These are phyloP conservation scores for Baccha elongata DNA, from an alignment of 2,888 invertebrate species.

Conservation along the genomic window DNA sequence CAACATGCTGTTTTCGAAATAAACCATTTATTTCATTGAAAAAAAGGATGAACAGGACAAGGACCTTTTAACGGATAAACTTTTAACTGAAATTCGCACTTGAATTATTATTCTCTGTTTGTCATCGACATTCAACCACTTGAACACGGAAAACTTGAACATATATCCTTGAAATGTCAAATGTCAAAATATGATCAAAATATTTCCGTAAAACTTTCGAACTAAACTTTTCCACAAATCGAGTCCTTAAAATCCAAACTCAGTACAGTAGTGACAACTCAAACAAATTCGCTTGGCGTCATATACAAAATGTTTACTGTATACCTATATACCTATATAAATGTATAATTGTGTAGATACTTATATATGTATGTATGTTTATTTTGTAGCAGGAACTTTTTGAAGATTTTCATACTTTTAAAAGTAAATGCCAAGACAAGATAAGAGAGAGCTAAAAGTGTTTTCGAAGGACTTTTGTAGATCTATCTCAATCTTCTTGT, in stretches of 20 bases:
- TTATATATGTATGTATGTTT: background rate
- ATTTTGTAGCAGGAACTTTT: constrained; percentile 19
- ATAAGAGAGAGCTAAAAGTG: constrained; percentile 15
- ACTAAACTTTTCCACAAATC: constrained; percentile 59
- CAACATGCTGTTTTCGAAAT: constrained; percentile 3
- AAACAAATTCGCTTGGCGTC: constrained; percentile 47
- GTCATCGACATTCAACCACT: constrained; percentile 69
- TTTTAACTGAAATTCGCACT: constrained; percentile 61
- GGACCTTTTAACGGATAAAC: constrained; percentile 30
- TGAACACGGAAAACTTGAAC: constrained; percentile 65
- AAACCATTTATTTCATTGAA: constrained; percentile 6
- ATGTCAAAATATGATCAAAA: constrained; percentile 71
- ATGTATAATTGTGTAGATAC: background rate
- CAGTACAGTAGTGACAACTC: constrained; percentile 54
- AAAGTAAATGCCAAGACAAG: constrained; percentile 31
- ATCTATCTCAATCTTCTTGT: constrained; percentile 9
- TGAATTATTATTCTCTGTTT: constrained; percentile 52
- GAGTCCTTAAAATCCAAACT: constrained; percentile 56
- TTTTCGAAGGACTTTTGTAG: constrained; percentile 32
- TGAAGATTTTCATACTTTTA: constrained; percentile 58
- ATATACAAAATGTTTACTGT: constrained; percentile 19
- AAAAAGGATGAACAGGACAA: constrained; percentile 17
- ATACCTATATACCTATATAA: background rate
- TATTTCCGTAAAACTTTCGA: constrained; percentile 56
- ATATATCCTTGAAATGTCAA: constrained; percentile 64